phyloP scores from a whole-genome alignment of 2,888 invertebrate species.

The Aphodius sticticus region DNA sequence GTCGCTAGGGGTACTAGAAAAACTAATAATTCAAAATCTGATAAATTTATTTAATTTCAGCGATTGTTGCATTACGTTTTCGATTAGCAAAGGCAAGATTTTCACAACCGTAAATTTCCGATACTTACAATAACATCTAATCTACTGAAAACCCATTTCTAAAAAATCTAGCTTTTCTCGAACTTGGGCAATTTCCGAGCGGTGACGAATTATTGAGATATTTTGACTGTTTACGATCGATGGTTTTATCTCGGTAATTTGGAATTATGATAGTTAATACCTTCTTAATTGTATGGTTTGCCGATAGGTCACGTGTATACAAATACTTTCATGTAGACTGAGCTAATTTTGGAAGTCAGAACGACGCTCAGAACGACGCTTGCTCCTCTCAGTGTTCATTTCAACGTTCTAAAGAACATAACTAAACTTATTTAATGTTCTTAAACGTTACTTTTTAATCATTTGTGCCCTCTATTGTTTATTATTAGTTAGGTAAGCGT shows the following conservation, averaged over 20 bases:
- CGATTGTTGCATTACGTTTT: too few species aligned
- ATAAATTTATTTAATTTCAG: too few species aligned
- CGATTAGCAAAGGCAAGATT: too few species aligned
- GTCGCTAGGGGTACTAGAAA: too few species aligned
- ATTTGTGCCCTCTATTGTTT: neutral
- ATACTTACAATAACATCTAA: too few species aligned
- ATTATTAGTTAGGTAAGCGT: neutral
- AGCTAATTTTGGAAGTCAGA: conserved; percentile 49
- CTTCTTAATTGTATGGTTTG: conserved; percentile 5
- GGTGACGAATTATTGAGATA: too few species aligned
- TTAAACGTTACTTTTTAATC: neutral
- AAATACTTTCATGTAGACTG: conserved; percentile 43
- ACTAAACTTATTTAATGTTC: neutral
- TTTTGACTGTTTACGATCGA: too few species aligned
- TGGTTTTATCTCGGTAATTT: neutral
- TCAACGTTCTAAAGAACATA: neutral
- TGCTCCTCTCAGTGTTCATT: conserved; percentile 39
- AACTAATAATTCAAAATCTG: too few species aligned
- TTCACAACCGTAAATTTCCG: too few species aligned
- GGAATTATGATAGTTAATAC: neutral
- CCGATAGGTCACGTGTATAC: conserved; percentile 30
- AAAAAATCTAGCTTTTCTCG: too few species aligned
- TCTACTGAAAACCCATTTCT: too few species aligned
- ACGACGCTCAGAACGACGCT: conserved; percentile 41
- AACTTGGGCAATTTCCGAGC: too few species aligned